Evolutionary conservation across 2,888 invertebrate species (phyloP).

Genomic region (Drosophila anomalipes): DNA sequence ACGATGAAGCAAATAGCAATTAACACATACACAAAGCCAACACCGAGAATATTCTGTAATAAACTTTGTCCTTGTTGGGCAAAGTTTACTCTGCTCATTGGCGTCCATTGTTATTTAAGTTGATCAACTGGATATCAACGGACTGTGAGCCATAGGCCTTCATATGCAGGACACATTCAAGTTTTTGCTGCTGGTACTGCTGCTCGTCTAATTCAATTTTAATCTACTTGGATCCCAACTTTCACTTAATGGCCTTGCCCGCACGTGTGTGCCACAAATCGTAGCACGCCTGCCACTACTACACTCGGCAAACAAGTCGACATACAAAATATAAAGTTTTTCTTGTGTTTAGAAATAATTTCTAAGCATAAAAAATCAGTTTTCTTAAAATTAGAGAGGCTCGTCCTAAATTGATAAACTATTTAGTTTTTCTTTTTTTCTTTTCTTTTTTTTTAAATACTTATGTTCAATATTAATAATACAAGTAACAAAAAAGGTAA

Average conservation of each 20-base stretch:
- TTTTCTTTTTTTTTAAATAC: not conserved
- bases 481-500: not conserved
- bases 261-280: conserved; percentile 18
- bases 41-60: conserved; percentile 20
- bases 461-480: not conserved
- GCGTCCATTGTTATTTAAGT: conserved; percentile 35
- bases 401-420: not conserved
- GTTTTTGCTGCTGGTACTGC: not conserved
- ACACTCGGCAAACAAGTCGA: not conserved
- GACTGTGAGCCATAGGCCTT: conserved; percentile 7
- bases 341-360: not conserved
- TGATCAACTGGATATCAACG: conserved; percentile 10
- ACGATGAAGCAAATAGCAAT: conserved; percentile 56
- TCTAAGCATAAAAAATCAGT: no score
- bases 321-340: not conserved
- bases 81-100: conserved; percentile 13
- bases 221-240: conserved; percentile 51
- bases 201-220: conserved; percentile 45
- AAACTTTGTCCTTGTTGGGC: conserved; percentile 27
- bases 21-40: conserved; percentile 35
- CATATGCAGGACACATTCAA: conserved; percentile 1
- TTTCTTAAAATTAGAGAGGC: not conserved
- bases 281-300: not conserved
- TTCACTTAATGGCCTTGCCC: conserved; percentile 9
- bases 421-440: not conserved